Base-by-base conservation (phyloP, 2,113 vertebrate species). In the Canis aureus region DNA sequence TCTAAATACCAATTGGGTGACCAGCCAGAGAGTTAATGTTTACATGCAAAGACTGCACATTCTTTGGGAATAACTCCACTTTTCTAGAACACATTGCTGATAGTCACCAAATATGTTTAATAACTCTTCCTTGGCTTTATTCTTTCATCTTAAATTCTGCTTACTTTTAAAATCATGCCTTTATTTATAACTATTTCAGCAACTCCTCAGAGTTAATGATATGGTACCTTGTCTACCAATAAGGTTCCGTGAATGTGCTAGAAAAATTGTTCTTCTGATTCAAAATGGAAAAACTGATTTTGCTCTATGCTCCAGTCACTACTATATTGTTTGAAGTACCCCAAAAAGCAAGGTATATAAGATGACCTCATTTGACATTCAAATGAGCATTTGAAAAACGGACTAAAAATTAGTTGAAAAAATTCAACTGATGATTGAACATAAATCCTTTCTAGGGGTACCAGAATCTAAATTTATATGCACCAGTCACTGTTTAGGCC, bases 151-250 rank as follows among this genome's bases (percentile, higher is more conserved):
- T 53, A 27, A 79, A 43, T 49, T 8, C 49, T 83, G 19, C 2
- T 89, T 94, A 79, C 27, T 87, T 91, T 60, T 9, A 11, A 69
- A 96, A 71, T 38, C 20, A 96, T 76, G 49, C 6, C 71, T 94
- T 74, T 57, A 55, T 73, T 60, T 55, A 43, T 92, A 25, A 27
- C 32, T 73, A 11, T 87, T 86, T 60, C 25, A 59, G 22, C 35
- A 87, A 59, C 11, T 25, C 11, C 51, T 96, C 35, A 84, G 23
- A 76, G 23, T 94, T 83, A 89, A 79, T 79, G 2, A 83, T 88
- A 6, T 91, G 29, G 35, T 25, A 83, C 3, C 6, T 16, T 88
- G 15, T 87, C 51, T 87, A 59, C 55, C 20, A 25, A 59, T 67
- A 79, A 97, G 51, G 51, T 89, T 81, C 67, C 57, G 53, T 35